Evolutionary conservation across 2,113 vertebrate species (phyloP), one percentile per base, ranked within the genome.

Genomic region (Gallinago jamesoni): DNA sequence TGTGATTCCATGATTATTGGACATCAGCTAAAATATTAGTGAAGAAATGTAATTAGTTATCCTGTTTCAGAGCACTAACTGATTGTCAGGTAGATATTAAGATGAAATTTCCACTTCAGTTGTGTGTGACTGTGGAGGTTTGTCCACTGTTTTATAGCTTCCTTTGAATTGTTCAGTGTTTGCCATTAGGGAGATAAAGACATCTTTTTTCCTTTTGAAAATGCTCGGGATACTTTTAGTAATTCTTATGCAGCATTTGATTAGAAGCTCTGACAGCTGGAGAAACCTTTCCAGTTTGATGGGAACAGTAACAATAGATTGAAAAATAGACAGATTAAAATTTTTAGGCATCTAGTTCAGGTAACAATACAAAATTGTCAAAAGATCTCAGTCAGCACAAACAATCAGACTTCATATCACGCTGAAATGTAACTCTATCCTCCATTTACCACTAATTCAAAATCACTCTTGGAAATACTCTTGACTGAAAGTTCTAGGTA

Each of bases 401-500:
- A 24, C 6, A 48, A 2, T 78, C 20, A 76, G 21, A 39, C 20
- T 33, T 78, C 48, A 14, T 4, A 55, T 19, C 2, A 31, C 16
- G 45, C 7, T 39, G n/a, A 66, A 68, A 33, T 19, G 1, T 39
- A 83, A 43, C 11, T 67, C 21, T n/a, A n/a, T 50, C 50, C 73
- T 53, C 52, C 7, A 45, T 82, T 64, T 94, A 39, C 10, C 9
- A 69, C 12, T 84, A 93, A 84, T 22, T 5, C 41, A 93, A 96
- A 96, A 82, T 79, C 47, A 77, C 2, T 15, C 27, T 78, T 85
- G 25, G 35, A 92, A 96, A 90, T 70, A 91, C 75, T 74, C 92
- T 14, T 95, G 79, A 89, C 28, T 77, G 56, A 62, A 21, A 84
- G 21, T 39, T 81, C 9, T 66, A 79, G 18, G 50, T 47, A 86